These are phyloP conservation scores for Papilio machaon DNA, from an alignment of 1,140 invertebrate species.

Conservation along the genomic window DNA sequence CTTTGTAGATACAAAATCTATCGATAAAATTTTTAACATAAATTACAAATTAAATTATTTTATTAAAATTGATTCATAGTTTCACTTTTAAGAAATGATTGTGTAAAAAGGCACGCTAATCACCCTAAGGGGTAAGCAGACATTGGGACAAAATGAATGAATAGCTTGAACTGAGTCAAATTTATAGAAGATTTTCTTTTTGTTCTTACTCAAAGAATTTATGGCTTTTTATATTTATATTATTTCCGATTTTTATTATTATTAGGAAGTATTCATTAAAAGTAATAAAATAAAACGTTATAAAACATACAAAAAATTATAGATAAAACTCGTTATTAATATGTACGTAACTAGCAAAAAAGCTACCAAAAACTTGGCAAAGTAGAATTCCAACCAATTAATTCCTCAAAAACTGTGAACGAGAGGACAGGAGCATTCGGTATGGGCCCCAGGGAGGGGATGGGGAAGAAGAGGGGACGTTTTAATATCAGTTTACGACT, in stretches of 20 bases:
- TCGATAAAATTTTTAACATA: slow-evolving; percentile 34
- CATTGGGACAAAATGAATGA: too few species aligned
- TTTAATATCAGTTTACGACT: slow-evolving; percentile 18
- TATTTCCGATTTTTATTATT: too few species aligned
- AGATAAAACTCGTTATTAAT: neutral
- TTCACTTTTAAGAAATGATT: neutral
- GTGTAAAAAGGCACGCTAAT: neutral
- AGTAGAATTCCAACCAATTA: slow-evolving; percentile 61
- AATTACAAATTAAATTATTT: neutral
- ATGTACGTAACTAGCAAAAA: slow-evolving; percentile 30
- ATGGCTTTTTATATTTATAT: too few species aligned
- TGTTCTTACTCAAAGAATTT: too few species aligned
- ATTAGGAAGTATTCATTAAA: too few species aligned
- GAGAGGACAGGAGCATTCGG: slow-evolving; percentile 28
- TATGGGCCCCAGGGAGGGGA: neutral
- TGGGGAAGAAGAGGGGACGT: neutral
- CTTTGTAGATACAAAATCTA: neutral
- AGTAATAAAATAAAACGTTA: too few species aligned
- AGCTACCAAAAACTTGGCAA: slow-evolving; percentile 49
- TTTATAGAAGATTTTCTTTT: too few species aligned
- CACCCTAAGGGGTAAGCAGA: too few species aligned
- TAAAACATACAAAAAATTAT: neutral
- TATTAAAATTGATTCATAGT: neutral
- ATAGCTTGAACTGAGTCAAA: too few species aligned
- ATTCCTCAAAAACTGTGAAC: slow-evolving; percentile 50